phyloP scores from a whole-genome alignment of 2,888 invertebrate species.

The Bimastos eiseni region DNA sequence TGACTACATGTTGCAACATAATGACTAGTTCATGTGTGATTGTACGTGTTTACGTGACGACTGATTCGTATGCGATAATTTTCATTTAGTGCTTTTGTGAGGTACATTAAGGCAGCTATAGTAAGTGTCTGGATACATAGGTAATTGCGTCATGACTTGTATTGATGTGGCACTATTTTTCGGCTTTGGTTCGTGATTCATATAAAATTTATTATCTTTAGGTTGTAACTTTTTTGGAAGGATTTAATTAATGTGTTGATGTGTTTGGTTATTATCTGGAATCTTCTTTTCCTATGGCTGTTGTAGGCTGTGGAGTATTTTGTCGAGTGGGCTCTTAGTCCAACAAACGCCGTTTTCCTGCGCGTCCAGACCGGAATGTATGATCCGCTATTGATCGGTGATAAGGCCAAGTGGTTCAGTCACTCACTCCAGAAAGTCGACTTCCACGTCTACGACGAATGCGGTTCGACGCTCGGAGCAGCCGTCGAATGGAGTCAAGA shows the following conservation, averaged over 20 bases:
- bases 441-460: conserved; percentile 90
- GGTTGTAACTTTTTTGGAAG: too few relatives aligned
- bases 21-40: not conserved
- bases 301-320: conserved; percentile 91
- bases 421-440: conserved; percentile 76
- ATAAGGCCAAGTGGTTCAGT: conserved; percentile 95
- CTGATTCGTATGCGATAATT: not conserved
- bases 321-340: conserved; percentile 96
- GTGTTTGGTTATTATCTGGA: not conserved
- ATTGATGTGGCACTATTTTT: too few relatives aligned
- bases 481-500: conserved; percentile 54
- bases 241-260: not conserved
- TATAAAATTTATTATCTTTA: too few relatives aligned
- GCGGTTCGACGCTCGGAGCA: conserved; percentile 66
- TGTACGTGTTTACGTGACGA: too few relatives aligned
- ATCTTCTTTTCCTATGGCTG: not conserved
- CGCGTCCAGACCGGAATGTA: conserved; percentile 92
- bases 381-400: conserved; percentile 92
- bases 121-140: too few relatives aligned
- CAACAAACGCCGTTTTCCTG: conserved; percentile 94
- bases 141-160: too few relatives aligned
- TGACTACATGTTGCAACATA: not conserved
- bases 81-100: too few relatives aligned
- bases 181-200: too few relatives aligned
- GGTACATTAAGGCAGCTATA: too few relatives aligned